Percentiles rank a stretch among this genome's conserved stretches.
phyloP scores from a whole-genome alignment of 1,140 invertebrate genomes.

The Caenorhabditis latens region DNA sequence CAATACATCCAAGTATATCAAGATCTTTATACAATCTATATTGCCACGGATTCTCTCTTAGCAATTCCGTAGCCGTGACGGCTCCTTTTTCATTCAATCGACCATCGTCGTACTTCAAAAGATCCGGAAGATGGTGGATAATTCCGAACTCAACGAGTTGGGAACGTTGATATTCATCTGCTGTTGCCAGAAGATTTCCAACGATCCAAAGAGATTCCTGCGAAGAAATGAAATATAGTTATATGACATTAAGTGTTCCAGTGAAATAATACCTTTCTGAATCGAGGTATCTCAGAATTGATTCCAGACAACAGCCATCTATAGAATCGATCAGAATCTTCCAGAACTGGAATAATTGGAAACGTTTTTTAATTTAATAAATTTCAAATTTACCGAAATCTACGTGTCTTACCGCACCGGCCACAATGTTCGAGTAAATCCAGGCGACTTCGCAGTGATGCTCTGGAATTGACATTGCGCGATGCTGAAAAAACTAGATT shows the following conservation, averaged over 20 bases:
- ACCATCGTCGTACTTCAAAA: neutral
- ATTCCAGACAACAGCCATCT: slow-evolving; percentile 8
- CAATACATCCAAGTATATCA: slow-evolving; percentile 5
- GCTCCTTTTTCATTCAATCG: slow-evolving; percentile 37
- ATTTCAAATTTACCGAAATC: neutral
- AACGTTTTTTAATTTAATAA: neutral
- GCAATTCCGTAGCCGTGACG: neutral
- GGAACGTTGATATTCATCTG: neutral
- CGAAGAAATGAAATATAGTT: neutral
- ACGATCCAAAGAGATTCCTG: slow-evolving; percentile 19
- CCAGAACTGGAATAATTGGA: slow-evolving; percentile 3
- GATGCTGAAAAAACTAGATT: neutral
- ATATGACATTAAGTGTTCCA: no score
- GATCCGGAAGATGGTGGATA: neutral
- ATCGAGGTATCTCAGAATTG: neutral
- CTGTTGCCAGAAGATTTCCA: slow-evolving; percentile 39
- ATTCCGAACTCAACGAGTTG: neutral
- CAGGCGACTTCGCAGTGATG: slow-evolving; percentile 22
- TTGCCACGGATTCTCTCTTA: slow-evolving; percentile 21
- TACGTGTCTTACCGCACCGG: slow-evolving; percentile 3
- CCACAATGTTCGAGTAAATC: slow-evolving; percentile 16
- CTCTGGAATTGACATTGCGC: neutral
- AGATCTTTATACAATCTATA: neutral
- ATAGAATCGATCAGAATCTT: slow-evolving; percentile 6
- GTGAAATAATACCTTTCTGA: neutral